Conservation (phyloP, 2,888 invertebrate species). For the Julus scandinavius region DNA sequence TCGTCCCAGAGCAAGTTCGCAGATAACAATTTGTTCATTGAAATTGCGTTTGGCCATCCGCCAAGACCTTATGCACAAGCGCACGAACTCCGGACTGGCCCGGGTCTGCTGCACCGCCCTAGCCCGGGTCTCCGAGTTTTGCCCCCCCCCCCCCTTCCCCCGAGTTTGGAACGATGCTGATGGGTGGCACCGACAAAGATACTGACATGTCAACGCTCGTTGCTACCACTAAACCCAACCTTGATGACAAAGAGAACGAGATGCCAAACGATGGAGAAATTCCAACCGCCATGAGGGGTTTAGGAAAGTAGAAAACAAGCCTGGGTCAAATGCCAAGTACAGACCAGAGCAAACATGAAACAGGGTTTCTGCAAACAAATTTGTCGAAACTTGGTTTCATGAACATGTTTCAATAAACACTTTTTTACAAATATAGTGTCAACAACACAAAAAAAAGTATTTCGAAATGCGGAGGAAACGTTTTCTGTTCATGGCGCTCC, state of each 20-base stretch:
- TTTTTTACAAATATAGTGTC: no score
- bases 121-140: conserved; percentile 10
- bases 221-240: background rate
- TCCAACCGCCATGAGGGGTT: background rate
- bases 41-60: background rate
- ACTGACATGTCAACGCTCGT: conserved; percentile 11
- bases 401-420: no score
- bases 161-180: background rate
- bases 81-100: background rate
- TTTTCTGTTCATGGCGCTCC: no score
- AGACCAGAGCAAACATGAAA: no score
- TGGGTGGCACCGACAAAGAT: background rate
- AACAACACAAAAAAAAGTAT: no score
- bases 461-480: no score
- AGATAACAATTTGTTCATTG: conserved; percentile 18
- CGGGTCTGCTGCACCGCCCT: conserved; percentile 2
- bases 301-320: background rate
- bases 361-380: no score
- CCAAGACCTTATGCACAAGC: background rate
- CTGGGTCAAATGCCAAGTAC: conserved; percentile 18
- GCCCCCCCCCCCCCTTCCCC: no score
- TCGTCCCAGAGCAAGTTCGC: background rate
- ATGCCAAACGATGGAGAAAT: background rate
- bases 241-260: background rate
- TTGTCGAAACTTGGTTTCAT: no score